These are phyloP conservation scores for Bolinopsis microptera DNA, from an alignment of 37 sponge, comb jelly and placozoan genomes.

Conservation along the genomic window DNA sequence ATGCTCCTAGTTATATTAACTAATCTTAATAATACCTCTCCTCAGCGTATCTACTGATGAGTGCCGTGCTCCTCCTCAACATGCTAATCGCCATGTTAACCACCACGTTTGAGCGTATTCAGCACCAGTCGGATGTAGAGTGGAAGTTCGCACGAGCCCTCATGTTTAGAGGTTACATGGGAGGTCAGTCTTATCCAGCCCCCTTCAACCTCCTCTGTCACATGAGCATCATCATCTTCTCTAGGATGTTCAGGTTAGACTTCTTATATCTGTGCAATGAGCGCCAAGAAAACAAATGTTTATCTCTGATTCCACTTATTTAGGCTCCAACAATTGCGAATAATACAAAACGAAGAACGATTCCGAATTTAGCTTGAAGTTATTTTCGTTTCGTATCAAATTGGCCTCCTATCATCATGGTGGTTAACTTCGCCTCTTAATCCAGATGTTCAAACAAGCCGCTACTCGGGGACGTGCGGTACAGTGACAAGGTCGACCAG, in stretches of 20 bases:
- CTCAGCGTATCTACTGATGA: slow-evolving; percentile 48
- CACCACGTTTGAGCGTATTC: slow-evolving; percentile 61
- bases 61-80: slow-evolving; percentile 59
- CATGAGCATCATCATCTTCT: neutral
- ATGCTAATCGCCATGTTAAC: slow-evolving; percentile 63
- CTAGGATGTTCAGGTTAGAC: slow-evolving; percentile 34
- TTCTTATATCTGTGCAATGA: too few species aligned
- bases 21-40: too few species aligned
- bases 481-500: slow-evolving; percentile 30
- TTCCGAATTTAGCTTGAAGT: too few species aligned
- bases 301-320: too few species aligned
- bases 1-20: too few species aligned
- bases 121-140: slow-evolving; percentile 62
- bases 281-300: too few species aligned
- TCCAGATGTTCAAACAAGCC: slow-evolving; percentile 46
- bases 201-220: slow-evolving; percentile 61
- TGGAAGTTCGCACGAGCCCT: slow-evolving; percentile 59
- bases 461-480: slow-evolving; percentile 1
- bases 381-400: too few species aligned
- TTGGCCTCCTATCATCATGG: too few species aligned
- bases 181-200: slow-evolving; percentile 44
- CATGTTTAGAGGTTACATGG: slow-evolving; percentile 61
- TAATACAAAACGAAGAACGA: too few species aligned
- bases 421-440: too few species aligned
- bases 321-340: too few species aligned